Evolutionary conservation across 2,888 invertebrate species (phyloP).

Genomic region (Erebia palarica): DNA sequence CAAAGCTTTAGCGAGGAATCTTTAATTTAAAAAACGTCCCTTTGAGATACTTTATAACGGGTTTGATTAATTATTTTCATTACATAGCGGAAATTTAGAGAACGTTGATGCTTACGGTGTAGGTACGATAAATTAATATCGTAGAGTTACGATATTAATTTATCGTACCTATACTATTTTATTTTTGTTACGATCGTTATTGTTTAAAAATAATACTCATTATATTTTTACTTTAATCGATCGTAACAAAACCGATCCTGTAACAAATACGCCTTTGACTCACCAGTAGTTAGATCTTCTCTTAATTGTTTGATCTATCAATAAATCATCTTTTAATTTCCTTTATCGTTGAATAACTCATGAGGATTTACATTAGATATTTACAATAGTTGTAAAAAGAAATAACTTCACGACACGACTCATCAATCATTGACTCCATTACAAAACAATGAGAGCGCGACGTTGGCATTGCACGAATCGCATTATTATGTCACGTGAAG

Average conservation of each 20-base stretch:
- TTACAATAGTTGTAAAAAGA: background rate
- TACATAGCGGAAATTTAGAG: background rate
- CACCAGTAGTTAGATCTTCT: too few relatives aligned
- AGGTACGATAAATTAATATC: background rate
- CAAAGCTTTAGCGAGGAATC: background rate
- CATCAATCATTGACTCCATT: conserved; percentile 11
- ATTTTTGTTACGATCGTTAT: too few relatives aligned
- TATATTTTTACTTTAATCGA: background rate
- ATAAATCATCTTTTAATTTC: background rate
- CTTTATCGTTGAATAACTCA: conserved; percentile 11
- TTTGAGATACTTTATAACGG: background rate
- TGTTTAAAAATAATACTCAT: too few relatives aligned
- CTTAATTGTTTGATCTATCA: background rate
- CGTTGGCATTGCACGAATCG: conserved; percentile 5
- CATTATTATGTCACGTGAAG: conserved; percentile 6
- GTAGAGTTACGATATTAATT: too few relatives aligned
- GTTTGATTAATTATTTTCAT: background rate
- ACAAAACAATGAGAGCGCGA: conserved; percentile 13
- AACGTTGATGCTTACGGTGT: background rate
- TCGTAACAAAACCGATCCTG: background rate
- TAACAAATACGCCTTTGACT: background rate
- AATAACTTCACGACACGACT: conserved; percentile 10
- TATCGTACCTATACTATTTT: too few relatives aligned
- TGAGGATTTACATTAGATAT: conserved; percentile 7
- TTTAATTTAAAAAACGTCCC: background rate